Evolutionary conservation across 2,888 invertebrate genomes (phyloP).

Genomic region (Rhogogaster chlorosoma): DNA sequence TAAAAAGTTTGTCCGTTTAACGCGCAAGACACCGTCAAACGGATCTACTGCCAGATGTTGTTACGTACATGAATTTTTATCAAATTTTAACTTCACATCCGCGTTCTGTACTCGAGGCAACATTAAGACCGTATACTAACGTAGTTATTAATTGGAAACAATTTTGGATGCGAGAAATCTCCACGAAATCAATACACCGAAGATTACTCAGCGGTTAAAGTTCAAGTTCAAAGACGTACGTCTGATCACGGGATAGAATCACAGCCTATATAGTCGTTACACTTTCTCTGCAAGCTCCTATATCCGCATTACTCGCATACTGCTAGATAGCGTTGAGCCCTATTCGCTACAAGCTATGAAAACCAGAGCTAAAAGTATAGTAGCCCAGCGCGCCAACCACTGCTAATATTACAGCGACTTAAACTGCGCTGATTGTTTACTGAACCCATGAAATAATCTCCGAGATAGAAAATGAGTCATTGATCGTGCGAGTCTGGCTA

Average conservation of each 20-base stretch:
- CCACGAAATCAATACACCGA: neutral
- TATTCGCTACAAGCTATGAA: neutral
- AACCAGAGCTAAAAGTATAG: neutral
- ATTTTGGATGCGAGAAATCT: neutral
- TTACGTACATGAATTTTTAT: neutral
- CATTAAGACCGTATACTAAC: too few relatives aligned
- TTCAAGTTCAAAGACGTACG: slow-evolving; percentile 26
- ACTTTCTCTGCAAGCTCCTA: slow-evolving; percentile 1
- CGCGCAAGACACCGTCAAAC: neutral
- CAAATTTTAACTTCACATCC: neutral
- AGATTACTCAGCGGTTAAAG: neutral
- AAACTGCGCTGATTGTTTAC: neutral
- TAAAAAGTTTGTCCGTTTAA: neutral
- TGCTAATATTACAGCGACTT: neutral
- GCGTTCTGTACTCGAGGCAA: neutral
- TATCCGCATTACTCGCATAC: neutral
- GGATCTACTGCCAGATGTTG: neutral
- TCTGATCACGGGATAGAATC: neutral
- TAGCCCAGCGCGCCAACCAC: neutral
- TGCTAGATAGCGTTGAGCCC: neutral
- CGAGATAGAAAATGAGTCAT: neutral
- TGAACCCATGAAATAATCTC: neutral
- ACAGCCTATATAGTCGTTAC: neutral
- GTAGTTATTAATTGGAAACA: neutral
- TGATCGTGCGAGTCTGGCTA: neutral